A percentile compares a stretch with the other conserved stretches of the same genome.
phyloP scores from a whole-genome alignment of 2,888 invertebrate genomes.

The Gasteruption jaculator region DNA sequence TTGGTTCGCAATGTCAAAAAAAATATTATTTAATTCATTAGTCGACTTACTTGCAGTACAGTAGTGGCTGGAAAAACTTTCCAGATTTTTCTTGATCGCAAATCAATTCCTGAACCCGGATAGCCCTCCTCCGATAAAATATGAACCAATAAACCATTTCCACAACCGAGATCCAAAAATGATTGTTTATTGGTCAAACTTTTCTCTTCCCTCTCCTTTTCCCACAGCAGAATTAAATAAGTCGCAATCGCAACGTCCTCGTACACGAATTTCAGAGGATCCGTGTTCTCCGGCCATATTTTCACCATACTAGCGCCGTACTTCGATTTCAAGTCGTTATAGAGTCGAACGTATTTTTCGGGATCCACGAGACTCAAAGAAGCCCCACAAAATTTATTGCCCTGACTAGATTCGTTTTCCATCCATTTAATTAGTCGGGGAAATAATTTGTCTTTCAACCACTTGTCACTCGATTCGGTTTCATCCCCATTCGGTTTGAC shows the following conservation, averaged over 20 bases:
- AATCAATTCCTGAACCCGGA: slow-evolving; percentile 77
- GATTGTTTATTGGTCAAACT: slow-evolving; percentile 52
- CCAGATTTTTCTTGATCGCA: slow-evolving; percentile 86
- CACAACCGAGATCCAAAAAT: slow-evolving; percentile 96
- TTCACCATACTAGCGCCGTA: slow-evolving; percentile 72
- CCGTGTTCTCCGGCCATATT: slow-evolving; percentile 90
- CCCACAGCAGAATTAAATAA: slow-evolving; percentile 81
- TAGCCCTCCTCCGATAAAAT: slow-evolving; percentile 82
- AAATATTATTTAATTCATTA: slow-evolving; percentile 2
- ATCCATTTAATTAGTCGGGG: slow-evolving; percentile 64
- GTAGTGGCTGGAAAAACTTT: slow-evolving; percentile 65
- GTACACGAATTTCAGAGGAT: slow-evolving; percentile 91
- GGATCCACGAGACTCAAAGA: slow-evolving; percentile 66
- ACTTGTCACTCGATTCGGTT: slow-evolving; percentile 39
- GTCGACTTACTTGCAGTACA: slow-evolving; percentile 59
- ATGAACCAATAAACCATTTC: slow-evolving; percentile 91
- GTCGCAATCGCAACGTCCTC: slow-evolving; percentile 95
- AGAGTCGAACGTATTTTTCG: slow-evolving; percentile 68
- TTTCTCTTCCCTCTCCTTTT: slow-evolving; percentile 53
- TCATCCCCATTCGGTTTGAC: slow-evolving; percentile 9
- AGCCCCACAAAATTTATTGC: slow-evolving; percentile 23
- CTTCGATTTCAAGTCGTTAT: slow-evolving; percentile 71
- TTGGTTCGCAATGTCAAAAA: neutral
- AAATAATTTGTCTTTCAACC: slow-evolving; percentile 59
- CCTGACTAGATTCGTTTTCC: slow-evolving; percentile 44